Base-by-base conservation (phyloP, 2,888 invertebrate genomes). In the Patella caerulea region DNA sequence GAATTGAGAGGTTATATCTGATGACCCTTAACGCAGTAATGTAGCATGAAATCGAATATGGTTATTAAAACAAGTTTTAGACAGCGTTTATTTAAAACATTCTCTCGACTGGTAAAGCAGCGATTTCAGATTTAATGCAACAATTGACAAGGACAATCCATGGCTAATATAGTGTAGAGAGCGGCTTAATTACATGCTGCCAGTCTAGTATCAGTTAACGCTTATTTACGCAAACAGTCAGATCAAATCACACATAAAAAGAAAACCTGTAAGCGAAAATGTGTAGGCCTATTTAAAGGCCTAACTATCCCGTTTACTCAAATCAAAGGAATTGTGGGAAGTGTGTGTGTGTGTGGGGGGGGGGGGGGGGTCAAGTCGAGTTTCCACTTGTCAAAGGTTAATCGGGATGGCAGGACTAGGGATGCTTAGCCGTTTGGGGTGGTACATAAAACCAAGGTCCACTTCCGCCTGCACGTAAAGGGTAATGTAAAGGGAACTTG, bases 31-130 rank as follows among this genome's bases (percentile, higher is more conserved):
- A 24, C 65, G 15, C 24, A 12, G 19, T 65, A 65, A 65, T 65
- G 24, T 65, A n/a, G 19, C 65, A 65, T 65, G 65, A 65, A 65
- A 65, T 65, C 65, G 11, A 24, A 65, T 65, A 65, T 65, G 65
- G 19, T 24, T 65, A 65, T 65, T 65, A 65, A 65, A 12, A 14
- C 19, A 3, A 65, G 19, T 24, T 24, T 12, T 24, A 24, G 65
- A 65, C 65, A 65, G 19, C 19, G 65, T 65, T 65, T 65, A 65
- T 65, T 65, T 65, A 65, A 65, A 24, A 65, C 19, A 65, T 65
- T 24, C 19, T 65, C 65, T 9, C 24, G 24, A 24, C 65, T 24
- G 19, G 45, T 24, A 65, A 65, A 24, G 24, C 24, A 65, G 11
- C 19, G 24, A 24, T 65, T 65, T 65, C 65, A 65, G 24, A 24